A percentile compares a stretch with the other conserved stretches of the same genome.
phyloP scores from a whole-genome alignment of 2,888 invertebrate species.

The Polydrusus tereticollis region DNA sequence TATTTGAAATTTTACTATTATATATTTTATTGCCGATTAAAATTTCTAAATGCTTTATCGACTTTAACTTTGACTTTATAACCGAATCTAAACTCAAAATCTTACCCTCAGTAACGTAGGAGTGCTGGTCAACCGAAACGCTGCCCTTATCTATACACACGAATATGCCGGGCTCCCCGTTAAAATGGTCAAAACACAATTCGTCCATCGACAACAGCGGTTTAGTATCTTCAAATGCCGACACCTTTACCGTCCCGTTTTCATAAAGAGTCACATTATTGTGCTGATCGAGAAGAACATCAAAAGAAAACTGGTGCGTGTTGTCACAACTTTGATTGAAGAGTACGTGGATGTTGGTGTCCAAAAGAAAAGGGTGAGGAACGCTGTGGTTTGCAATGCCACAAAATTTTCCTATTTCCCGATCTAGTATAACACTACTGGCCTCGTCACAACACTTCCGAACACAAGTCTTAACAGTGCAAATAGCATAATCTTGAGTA shows the following conservation, averaged over 20 bases:
- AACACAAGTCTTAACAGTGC: constrained; percentile 49
- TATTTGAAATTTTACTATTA: too few relatives aligned
- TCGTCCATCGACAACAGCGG: background rate
- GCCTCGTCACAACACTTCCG: constrained; percentile 52
- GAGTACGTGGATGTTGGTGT: background rate
- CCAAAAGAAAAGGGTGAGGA: background rate
- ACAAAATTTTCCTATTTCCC: background rate
- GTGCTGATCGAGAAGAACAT: background rate
- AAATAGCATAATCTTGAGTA: constrained; percentile 12
- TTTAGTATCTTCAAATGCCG: background rate
- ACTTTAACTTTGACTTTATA: too few relatives aligned
- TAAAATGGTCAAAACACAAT: constrained; percentile 2
- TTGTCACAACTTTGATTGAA: background rate
- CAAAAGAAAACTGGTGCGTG: background rate
- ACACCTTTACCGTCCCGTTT: background rate
- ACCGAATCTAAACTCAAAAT: background rate
- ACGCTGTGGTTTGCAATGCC: background rate
- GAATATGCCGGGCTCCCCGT: background rate
- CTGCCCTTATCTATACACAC: background rate
- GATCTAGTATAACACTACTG: background rate
- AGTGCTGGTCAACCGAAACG: background rate
- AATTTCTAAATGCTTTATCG: too few relatives aligned
- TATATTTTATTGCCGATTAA: too few relatives aligned
- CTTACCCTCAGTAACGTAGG: background rate
- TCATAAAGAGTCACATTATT: background rate